Evolutionary conservation across 2,797 vertebrate species (phyloP).

Genomic region (Sebastes elongatus): DNA sequence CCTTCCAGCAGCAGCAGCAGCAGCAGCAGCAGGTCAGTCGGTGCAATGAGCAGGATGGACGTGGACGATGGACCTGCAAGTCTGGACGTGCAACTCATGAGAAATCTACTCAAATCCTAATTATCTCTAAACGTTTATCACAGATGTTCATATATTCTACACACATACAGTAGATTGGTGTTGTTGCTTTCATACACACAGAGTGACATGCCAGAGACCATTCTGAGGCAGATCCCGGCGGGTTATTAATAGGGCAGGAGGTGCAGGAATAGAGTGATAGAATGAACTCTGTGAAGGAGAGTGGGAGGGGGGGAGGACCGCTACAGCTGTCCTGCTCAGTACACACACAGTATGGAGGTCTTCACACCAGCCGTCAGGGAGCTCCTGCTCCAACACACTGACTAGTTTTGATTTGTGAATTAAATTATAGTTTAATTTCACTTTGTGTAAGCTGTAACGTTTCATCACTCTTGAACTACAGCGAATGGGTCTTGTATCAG

Average conservation of each 20-base stretch:
- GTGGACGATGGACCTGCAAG: background rate
- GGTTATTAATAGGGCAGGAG: conserved; percentile 93
- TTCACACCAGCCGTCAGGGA: conserved; percentile 9
- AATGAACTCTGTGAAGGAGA: conserved; percentile 86
- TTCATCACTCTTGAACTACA: background rate
- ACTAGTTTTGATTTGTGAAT: background rate
- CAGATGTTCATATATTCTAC: background rate
- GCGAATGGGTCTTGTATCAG: background rate
- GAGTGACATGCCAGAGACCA: conserved; percentile 83
- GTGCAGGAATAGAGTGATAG: conserved; percentile 90
- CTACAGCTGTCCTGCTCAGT: conserved; percentile 84
- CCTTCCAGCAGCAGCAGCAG: conserved; percentile 91
- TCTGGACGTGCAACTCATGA: background rate
- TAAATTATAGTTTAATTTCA: background rate
- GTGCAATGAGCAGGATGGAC: conserved; percentile 30
- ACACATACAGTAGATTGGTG: conserved; percentile 27
- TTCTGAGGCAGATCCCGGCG: conserved; percentile 91
- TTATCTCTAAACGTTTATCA: background rate
- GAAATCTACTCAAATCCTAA: background rate
- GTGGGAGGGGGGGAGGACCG: conserved; percentile 45
- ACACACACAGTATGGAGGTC: conserved; percentile 46
- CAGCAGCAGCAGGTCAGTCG: conserved; percentile 87
- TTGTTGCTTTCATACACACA: conserved; percentile 37
- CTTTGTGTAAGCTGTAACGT: background rate
- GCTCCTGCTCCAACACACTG: conserved; percentile 2